Base-by-base conservation (phyloP, 2,797 vertebrate genomes). In the Acanthurus leucopareius region DNA sequence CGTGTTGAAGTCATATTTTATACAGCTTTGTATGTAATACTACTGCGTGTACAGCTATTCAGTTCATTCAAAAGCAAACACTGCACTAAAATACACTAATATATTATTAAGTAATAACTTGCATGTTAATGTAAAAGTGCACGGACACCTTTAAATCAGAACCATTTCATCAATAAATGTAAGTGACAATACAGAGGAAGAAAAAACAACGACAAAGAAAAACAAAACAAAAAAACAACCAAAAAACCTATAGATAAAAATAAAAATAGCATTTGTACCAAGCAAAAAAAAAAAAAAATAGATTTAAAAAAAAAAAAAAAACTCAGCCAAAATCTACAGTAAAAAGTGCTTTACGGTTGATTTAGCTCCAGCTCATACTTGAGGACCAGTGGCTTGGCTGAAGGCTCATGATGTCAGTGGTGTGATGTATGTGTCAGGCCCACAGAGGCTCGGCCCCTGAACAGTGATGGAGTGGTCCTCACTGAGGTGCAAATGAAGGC, bases 401-500 rank as follows among this genome's bases (percentile, higher is more conserved):
- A 25, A 45, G 28, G 38, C 66, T 52, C 75, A 69, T 91, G 89
- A 90, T 77, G 79, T 92, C 88, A 91, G 82, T 48, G 85, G 80
- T 88, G 88, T 73, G 83, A 90, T 88, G 82, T 88, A 84, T 73
- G 73, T 91, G 87, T 88, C 86, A 84, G 89, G 35, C 16, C 73
- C 60, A 44, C 65, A 38, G 83, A 89, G 84, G 65, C 49, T 67
- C 32, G 62, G 78, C 73, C 86, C 49, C 80, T 13, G 73, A 63
- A 19, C 82, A 65, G 89, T 95, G 94, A 95, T 95, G 93, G 92
- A 95, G 85, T 85, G 90, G 83, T 94, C 94, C 87, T 91, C 95
- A 96, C 94, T 56, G 5, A 89, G 90, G 94, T 93, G 94, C 82
- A 96, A 96, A 96, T 96, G 93, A 96, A 95, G 84, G 77, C 82